Conservation (phyloP, 2,113 vertebrate species). For the Alligator sinensis region DNA sequence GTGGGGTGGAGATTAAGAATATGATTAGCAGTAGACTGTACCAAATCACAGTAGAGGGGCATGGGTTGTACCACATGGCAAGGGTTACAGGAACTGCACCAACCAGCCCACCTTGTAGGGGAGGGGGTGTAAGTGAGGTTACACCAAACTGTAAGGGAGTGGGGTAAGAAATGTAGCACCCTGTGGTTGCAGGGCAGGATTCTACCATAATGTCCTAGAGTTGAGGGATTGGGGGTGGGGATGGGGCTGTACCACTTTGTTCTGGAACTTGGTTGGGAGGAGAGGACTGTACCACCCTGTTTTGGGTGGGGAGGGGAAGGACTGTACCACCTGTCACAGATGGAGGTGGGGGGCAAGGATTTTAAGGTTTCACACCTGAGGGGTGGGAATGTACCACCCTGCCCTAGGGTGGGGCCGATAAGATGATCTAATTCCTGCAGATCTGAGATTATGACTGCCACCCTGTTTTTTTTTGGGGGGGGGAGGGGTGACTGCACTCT, state of each 20-base stretch:
- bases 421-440: too few relatives aligned
- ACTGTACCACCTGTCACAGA: too few relatives aligned
- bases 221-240: not conserved
- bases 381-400: not conserved
- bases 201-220: not conserved
- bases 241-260: not conserved
- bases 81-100: too few relatives aligned
- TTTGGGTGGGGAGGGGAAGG: not conserved
- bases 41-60: too few relatives aligned
- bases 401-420: not conserved
- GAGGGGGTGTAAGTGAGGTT: not conserved
- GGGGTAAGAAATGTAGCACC: not conserved
- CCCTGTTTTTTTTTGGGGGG: too few relatives aligned
- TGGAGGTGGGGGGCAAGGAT: not conserved
- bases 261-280: not conserved
- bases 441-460: too few relatives aligned
- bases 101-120: too few relatives aligned
- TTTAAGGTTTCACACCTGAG: too few relatives aligned
- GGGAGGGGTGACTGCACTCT: too few relatives aligned
- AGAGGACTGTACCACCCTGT: not conserved
- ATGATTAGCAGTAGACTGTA: too few relatives aligned
- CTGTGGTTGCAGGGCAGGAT: not conserved
- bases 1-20: too few relatives aligned
- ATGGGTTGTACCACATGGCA: too few relatives aligned
- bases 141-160: not conserved